A percentile compares a stretch with the other conserved stretches of the same genome.
Conservation (phyloP, 1,140 invertebrate genomes). For the Chironomus tepperi region DNA sequence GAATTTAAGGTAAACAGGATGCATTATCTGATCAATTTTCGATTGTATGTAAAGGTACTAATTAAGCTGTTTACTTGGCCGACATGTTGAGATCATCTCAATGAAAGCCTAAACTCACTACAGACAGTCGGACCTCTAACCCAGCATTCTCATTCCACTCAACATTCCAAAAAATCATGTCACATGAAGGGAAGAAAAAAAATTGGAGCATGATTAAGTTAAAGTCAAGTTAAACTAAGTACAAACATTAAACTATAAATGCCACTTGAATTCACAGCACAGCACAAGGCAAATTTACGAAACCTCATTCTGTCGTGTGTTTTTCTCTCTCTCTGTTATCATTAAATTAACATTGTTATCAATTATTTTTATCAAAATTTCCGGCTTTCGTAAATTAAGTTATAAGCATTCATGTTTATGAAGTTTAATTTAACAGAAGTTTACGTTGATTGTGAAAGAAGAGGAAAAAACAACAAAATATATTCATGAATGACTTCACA, state of each 20-base stretch:
- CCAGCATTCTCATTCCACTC: too few relatives aligned
- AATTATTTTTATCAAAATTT: constrained; percentile 15
- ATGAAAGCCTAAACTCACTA: too few relatives aligned
- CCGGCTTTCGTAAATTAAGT: constrained; percentile 7
- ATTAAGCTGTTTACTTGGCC: too few relatives aligned
- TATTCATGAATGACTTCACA: too few relatives aligned
- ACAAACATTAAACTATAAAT: constrained; percentile 7
- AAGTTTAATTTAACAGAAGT: not conserved
- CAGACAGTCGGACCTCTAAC: too few relatives aligned
- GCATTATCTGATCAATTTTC: too few relatives aligned
- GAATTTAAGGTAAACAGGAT: too few relatives aligned
- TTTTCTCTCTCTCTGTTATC: not conserved
- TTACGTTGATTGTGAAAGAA: too few relatives aligned
- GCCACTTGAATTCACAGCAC: not conserved
- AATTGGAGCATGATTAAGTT: constrained; percentile 13
- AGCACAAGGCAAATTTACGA: constrained; percentile 1
- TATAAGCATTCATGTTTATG: not conserved
- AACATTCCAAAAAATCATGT: too few relatives aligned
- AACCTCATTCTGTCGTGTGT: not conserved
- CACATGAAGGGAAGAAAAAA: not conserved
- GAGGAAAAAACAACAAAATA: too few relatives aligned
- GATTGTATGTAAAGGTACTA: too few relatives aligned
- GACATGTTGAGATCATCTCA: too few relatives aligned
- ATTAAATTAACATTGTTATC: constrained; percentile 15
- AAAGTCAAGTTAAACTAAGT: constrained; percentile 2